Evolutionary conservation across 2,888 invertebrate species (phyloP).

Genomic region (Stictocephala bisonia): DNA sequence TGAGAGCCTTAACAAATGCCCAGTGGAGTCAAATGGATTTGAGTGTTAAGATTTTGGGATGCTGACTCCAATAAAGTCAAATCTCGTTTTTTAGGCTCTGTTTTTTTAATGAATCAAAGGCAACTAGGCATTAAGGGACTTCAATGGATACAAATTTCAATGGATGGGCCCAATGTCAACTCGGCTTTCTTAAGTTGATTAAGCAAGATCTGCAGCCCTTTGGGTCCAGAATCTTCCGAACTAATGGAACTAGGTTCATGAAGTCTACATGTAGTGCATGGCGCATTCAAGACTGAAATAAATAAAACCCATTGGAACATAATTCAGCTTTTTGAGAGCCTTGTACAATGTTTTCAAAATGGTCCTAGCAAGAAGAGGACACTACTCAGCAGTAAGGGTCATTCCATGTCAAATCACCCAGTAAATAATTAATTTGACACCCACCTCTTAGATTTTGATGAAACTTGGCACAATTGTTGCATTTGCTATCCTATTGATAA

Average conservation of each 20-base stretch:
- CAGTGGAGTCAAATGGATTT: conserved; percentile 57
- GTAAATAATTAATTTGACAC: too few relatives aligned
- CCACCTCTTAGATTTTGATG: too few relatives aligned
- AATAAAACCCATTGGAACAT: conserved; percentile 55
- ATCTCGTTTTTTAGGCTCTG: neutral
- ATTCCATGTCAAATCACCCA: too few relatives aligned
- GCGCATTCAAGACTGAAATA: conserved; percentile 59
- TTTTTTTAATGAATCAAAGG: neutral
- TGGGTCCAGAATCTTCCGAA: conserved; percentile 29
- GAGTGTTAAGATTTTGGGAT: conserved; percentile 52
- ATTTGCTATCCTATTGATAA: too few relatives aligned
- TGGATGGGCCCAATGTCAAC: conserved; percentile 56
- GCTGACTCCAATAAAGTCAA: neutral
- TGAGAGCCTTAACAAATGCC: neutral
- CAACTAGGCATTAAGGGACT: conserved; percentile 39
- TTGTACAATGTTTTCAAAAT: conserved; percentile 50
- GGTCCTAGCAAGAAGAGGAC: neutral
- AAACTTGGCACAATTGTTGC: too few relatives aligned
- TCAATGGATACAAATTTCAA: conserved; percentile 53
- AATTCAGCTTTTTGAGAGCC: conserved; percentile 53
- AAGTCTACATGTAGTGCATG: conserved; percentile 60
- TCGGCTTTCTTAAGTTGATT: conserved; percentile 48
- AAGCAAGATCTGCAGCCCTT: conserved; percentile 14
- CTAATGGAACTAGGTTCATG: conserved; percentile 60
- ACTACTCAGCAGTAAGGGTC: neutral